phyloP scores from a whole-genome alignment of 2,797 vertebrate genomes.

The Anabacerthia variegaticeps region DNA sequence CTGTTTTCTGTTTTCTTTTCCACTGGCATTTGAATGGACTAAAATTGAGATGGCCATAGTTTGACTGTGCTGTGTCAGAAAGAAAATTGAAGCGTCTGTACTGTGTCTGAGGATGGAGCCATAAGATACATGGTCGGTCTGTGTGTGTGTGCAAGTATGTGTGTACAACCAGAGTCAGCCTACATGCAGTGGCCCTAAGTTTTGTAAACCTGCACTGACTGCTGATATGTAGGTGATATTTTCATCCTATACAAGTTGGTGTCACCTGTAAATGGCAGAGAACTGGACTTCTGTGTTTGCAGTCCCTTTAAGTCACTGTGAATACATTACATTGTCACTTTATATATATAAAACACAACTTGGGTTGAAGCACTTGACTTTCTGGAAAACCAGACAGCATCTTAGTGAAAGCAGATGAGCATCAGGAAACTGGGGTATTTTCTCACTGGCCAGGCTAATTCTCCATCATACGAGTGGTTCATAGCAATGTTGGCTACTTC shows the following conservation, averaged over 20 bases:
- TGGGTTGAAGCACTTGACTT: not conserved
- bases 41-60: not conserved
- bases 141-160: rapidly evolving
- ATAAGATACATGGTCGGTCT: rapidly evolving
- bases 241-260: not conserved
- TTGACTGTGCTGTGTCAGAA: not conserved
- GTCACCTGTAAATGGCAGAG: not conserved
- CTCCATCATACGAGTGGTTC: not conserved
- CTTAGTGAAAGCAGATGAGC: not conserved
- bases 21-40: not conserved
- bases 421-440: not conserved
- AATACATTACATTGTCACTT: not conserved
- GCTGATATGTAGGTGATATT: not conserved
- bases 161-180: not conserved
- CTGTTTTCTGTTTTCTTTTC: not conserved
- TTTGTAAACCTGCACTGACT: not conserved
- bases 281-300: not conserved
- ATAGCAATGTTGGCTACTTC: not conserved
- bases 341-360: not conserved
- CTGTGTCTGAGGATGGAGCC: not conserved
- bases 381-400: not conserved
- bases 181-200: rapidly evolving
- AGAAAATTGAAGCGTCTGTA: not conserved
- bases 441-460: not conserved
- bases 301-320: not conserved